Base-by-base conservation (phyloP, 2,797 vertebrate genomes). In the Remorina albescens region DNA sequence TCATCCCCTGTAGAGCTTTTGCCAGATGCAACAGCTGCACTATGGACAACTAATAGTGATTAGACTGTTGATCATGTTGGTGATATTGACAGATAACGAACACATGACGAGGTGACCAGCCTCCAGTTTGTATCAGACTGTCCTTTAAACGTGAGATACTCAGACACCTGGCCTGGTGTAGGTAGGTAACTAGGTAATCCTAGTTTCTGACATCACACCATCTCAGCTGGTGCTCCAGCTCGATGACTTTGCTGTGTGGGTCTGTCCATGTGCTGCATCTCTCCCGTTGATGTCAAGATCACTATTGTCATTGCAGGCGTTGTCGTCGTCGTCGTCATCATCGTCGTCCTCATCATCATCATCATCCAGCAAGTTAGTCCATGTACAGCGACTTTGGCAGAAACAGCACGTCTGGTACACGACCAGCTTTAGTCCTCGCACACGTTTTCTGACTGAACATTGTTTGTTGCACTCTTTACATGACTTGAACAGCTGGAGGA, bases 331-430 rank as follows among this genome's bases (percentile, higher is more conserved):
- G n/a, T n/a, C n/a, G n/a, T n/a, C n/a, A n/a, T n/a, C 53, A 0
- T 65, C 76, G 1, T 62, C 56, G 0, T 63, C 50, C n/a, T n/a
- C n/a, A 2, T 56, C 53, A 0, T 65, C 76, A 1, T 62, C 56
- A 0, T 63, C 50, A 5, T 86, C 78, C 0, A 62, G 58, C 59
- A 88, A 85, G 85, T 87, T 89, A 19, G 78, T 83, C 86, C 85
- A 86, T 19, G 65, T 46, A 1, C 2, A 63, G 46, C 6, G 28
- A 67, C 44, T 68, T 4, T 59, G 11, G 28, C 87, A 90, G 72
- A 61, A 79, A 5, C n/a, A 0, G 56, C 86, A 87, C 0, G 6
- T 0, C 78, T 87, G 87, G 23, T 36, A 16, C 15, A 90, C 64
- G 1, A 74, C 28, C 0, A 88, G 42, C 70, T 85, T 83, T 1